Conservation (phyloP, 1,140 invertebrate genomes). For the Polyergus mexicanus region DNA sequence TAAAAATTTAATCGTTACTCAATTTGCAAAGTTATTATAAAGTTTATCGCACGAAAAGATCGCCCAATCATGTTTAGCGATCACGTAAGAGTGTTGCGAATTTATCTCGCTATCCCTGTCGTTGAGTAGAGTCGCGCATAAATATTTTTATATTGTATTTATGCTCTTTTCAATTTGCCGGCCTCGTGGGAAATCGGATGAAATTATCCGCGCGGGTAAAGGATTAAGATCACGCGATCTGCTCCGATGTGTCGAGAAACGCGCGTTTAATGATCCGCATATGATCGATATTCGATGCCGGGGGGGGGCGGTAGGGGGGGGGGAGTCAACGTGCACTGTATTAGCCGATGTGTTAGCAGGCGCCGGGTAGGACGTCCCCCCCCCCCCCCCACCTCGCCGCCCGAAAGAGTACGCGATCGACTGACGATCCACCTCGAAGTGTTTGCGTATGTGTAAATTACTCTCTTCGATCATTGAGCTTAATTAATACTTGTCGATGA, state of each 20-base stretch:
- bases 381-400: too few species aligned
- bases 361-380: constrained; percentile 44
- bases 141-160: constrained; percentile 3
- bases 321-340: constrained; percentile 64
- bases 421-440: constrained; percentile 59
- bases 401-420: constrained; percentile 57
- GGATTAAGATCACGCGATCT: constrained; percentile 34
- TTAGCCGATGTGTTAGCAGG: constrained; percentile 56
- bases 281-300: constrained; percentile 45
- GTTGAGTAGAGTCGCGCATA: not conserved
- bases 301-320: too few species aligned
- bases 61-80: not conserved
- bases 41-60: not conserved
- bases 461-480: constrained; percentile 31
- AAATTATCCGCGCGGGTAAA: constrained; percentile 26
- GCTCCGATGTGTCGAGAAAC: constrained; percentile 36
- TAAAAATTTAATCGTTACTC: not conserved
- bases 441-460: constrained; percentile 22
- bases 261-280: not conserved
- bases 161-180: not conserved
- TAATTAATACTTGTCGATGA: constrained; percentile 10
- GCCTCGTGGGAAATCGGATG: constrained; percentile 27
- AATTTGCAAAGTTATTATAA: not conserved
- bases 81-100: not conserved
- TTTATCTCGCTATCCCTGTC: not conserved